Base-by-base conservation (phyloP, 2,888 invertebrate species). In the Zygothrica quintamaculata region DNA sequence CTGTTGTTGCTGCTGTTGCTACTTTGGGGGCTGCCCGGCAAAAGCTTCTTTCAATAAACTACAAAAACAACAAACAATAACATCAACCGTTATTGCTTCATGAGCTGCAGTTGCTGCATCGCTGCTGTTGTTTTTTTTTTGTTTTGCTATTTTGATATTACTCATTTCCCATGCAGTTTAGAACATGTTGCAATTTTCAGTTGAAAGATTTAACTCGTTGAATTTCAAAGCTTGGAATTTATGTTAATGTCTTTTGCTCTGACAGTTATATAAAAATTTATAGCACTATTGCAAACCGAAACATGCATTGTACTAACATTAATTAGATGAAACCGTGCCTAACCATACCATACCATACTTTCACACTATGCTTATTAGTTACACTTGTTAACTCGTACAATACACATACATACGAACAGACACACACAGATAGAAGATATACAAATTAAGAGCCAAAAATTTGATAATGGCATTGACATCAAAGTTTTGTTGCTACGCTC, bases 381-480 rank as follows among this genome's bases (percentile, higher is more conserved):
- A 84, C 80, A 80, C 52, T 77, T 66, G 68, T 47, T 65, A 50
- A 46, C 40, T 34, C 25, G 7, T 2, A 29, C 29, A 29, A 9
- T 5, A 11, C 33, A 11, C 33, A 11, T 9, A 33, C 11, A 33
- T 9, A 33, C 18, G 9, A 3, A 11, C 11, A 11, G 11, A 29
- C 9, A 13, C 50, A 55, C 47, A 44, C n/a, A 37, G 9, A 43
- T 22, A 36, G 0, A 11, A 16, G 5, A 39, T 6, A 29, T 36
- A 33, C 8, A 22, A 9, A 48, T 9, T 13, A 13, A 37, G 33
- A 46, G 47, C 31, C 46, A 11, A 62, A 62, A 65, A 52, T 51
- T 64, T 52, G 71, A 48, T 67, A 69, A 62, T 62, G 80, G 58
- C 80, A 80, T 85, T 80, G 80, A 80, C 82, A 85, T 70, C 69